Base-by-base conservation (phyloP, 2,113 vertebrate genomes). In the Perca fluviatilis region DNA sequence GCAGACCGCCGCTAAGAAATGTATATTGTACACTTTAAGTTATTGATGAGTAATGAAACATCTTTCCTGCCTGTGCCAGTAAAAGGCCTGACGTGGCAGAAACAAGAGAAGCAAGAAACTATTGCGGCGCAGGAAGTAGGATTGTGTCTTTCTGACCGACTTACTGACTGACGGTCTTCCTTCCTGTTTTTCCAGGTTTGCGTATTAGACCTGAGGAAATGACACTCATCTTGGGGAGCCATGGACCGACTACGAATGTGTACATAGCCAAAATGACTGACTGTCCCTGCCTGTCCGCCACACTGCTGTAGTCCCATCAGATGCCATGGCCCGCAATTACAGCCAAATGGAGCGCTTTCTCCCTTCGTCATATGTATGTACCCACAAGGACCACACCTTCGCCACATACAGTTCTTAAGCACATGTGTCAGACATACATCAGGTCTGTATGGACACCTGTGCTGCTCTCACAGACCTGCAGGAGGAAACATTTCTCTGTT, bases 181-280 rank as follows among this genome's bases (percentile, higher is more conserved):
- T 77, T 71, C 27, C 40, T 80, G 23, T 81, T 81, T 67, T 25
- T 25, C 0, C 93, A 99, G 98, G 98, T 99, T 95, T 99, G 98
- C 91, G 98, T 99, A 90, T 95, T 99, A 96, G 98, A 99, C 93
- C 96, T 99, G 93, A 97, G 98, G 96, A 99, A 99, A 98, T 99
- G 98, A 98, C 96, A 94, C 95, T 96, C 30, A 60, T 94, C 93
- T 95, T 95, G 95, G 95, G 96, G 97, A 98, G 96, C 97, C 97
- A 97, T 97, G 97, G 97, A 97, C 97, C 98, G 97, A 99, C 97
- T 97, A 97, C 96, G 98, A 99, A 99, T 98, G 98, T 99, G 98
- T 98, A 98, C 97, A 98, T 98, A 98, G 98, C 98, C 98, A 99
- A 99, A 99, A 97, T 95, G 97, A 98, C 96, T 96, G 97, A 96